These are phyloP conservation scores for Fragariocoptes setiger DNA, from an alignment of 1,140 invertebrate species.

Conservation along the genomic window DNA sequence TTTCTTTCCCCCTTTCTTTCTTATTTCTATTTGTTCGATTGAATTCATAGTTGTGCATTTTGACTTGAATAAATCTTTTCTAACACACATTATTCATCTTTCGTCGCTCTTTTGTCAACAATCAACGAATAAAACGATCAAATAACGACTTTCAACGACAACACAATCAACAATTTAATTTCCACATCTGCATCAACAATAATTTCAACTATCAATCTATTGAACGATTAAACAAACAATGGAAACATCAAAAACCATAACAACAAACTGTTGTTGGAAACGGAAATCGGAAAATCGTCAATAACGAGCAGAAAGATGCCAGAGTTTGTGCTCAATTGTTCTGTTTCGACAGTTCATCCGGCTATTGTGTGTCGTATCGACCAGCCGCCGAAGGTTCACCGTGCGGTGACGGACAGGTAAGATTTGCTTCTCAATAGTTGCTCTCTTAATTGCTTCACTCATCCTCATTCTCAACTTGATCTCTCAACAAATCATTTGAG, in stretches of 20 bases:
- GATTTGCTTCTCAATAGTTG: conserved; percentile 7
- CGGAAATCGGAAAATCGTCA: too few species aligned
- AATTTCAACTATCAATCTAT: not conserved
- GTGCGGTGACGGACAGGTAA: conserved; percentile 67
- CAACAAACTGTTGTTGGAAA: too few species aligned
- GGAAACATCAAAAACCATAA: not conserved
- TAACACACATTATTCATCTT: too few species aligned
- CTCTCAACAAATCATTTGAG: conserved; percentile 1
- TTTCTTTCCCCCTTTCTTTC: not conserved
- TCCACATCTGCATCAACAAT: too few species aligned
- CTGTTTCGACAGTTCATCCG: conserved; percentile 68
- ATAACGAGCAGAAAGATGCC: conserved; percentile 41
- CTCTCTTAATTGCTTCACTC: not conserved
- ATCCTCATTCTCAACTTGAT: conserved; percentile 2
- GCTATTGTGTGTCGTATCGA: conserved; percentile 73
- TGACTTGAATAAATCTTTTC: too few species aligned
- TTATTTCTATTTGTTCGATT: conserved; percentile 2
- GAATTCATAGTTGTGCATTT: too few species aligned
- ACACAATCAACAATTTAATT: too few species aligned
- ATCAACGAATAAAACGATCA: too few species aligned
- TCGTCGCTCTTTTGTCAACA: too few species aligned
- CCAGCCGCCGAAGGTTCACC: conserved; percentile 72
- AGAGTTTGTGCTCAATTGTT: conserved; percentile 75
- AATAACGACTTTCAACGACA: too few species aligned
- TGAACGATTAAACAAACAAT: not conserved